A percentile compares a stretch with the other conserved stretches of the same genome.
phyloP scores from a whole-genome alignment of 64 coral and sea anemone species.

The Dendrophyllia cribrosa region DNA sequence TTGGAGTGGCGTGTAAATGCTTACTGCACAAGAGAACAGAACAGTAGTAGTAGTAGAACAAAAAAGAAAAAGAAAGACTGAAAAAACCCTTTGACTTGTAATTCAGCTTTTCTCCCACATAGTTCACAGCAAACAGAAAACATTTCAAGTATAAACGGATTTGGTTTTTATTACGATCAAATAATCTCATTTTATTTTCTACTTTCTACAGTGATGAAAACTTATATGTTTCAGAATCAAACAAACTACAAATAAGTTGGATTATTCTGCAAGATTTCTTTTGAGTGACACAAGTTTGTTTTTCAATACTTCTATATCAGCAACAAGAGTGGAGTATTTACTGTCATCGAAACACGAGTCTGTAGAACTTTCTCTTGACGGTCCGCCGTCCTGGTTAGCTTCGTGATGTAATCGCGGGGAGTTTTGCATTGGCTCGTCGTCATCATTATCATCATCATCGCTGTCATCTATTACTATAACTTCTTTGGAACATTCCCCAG shows the following conservation, averaged over 20 bases:
- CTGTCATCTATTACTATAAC: constrained; percentile 8
- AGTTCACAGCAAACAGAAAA: too few species aligned
- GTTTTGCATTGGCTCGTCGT: background rate
- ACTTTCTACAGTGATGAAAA: too few species aligned
- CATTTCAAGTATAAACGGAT: too few species aligned
- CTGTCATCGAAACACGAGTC: background rate
- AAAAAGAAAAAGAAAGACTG: too few species aligned
- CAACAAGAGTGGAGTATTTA: constrained; percentile 8
- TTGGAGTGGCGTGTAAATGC: too few species aligned
- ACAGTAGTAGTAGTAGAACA: too few species aligned
- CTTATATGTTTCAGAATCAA: too few species aligned
- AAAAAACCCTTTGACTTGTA: too few species aligned
- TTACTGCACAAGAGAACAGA: too few species aligned
- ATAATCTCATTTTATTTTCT: background rate
- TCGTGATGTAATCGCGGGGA: background rate
- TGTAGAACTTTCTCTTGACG: constrained; percentile 8
- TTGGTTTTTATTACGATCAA: too few species aligned
- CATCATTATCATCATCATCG: background rate
- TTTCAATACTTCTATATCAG: constrained; percentile 46
- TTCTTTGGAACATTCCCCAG: constrained; percentile 3
- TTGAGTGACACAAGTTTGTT: constrained; percentile 47
- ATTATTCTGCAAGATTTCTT: constrained; percentile 38
- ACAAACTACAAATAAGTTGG: too few species aligned
- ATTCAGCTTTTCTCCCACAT: too few species aligned
- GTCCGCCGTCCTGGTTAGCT: background rate